Evolutionary conservation across 2,888 invertebrate genomes (phyloP), one percentile per base, ranked within the genome.

Genomic region (Eulithis prunata): DNA sequence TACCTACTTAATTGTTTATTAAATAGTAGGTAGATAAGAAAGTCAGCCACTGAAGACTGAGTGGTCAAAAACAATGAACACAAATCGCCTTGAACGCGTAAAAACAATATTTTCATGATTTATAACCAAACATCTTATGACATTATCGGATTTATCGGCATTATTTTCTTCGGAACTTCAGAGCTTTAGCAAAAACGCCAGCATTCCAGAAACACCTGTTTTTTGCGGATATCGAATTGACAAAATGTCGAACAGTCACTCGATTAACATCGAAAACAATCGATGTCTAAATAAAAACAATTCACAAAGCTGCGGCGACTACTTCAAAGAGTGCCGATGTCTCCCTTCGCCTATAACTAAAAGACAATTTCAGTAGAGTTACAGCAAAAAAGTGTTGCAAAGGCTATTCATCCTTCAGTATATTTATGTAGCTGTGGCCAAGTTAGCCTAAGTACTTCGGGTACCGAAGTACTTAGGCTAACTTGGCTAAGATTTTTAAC

Each of bases 191-290:
- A 57, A 64, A 55, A 58, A 49, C 41, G n/a, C 70, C 63, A 70
- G 69, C 59, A 59, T 68, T 73, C 73, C 59, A 59, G 6, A 59
- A 68, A 64, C 61, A 61, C 47, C 55, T 60, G 47, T 64, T 64
- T 64, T 32, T 64, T 60, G 43, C 13, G 7, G 38, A 53, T 57
- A 38, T 13, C 32, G 52, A 59, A 36, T 59, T 38, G 56, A 61
- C 57, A 53, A 62, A 65, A 68, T 14, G 57, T 45, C 41, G 43
- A 38, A 13, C 12, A 59, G 32, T 28, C 49, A 45, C 7, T 55
- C 61, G 73, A 80, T 83, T 80, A 78, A 74, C 83, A 82, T 81
- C 75, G 76, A 73, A 80, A 81, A 81, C 82, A 80, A 81, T 82
- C 77, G 82, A 73, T 71, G 68, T 71, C 71, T 74, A 68, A 71